Conservation (phyloP, 1,140 invertebrate genomes). For the Magallana angulata region DNA sequence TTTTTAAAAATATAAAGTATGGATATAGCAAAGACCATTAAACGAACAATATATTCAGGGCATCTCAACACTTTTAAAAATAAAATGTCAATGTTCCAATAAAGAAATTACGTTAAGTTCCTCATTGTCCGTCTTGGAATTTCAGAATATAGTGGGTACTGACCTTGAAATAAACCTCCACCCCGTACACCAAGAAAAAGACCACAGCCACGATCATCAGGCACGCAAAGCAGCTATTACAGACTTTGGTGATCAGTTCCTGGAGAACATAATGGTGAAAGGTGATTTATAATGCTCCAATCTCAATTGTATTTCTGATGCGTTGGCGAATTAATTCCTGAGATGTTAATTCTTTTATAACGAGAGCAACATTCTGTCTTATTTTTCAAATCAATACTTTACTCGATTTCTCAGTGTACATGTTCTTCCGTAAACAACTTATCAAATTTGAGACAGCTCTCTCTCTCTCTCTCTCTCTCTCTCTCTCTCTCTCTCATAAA, state of each 20-base stretch:
- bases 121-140: no score
- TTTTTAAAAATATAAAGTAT: no score
- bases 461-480: constrained; percentile 11
- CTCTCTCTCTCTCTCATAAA: neutral
- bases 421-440: neutral
- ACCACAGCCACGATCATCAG: constrained; percentile 93
- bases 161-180: constrained; percentile 97
- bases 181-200: constrained; percentile 96
- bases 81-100: no score
- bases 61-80: no score
- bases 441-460: neutral
- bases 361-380: constrained; percentile 13
- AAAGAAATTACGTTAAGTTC: no score
- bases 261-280: constrained; percentile 71
- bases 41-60: no score
- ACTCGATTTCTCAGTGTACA: neutral
- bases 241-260: constrained; percentile 90
- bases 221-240: constrained; percentile 94
- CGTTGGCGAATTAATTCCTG: neutral
- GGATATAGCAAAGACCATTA: no score
- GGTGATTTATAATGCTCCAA: neutral
- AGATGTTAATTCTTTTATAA: neutral
- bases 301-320: neutral
- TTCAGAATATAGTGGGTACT: constrained; percentile 57
- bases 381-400: neutral